Percentiles rank a stretch among this genome's conserved stretches.
These are phyloP conservation scores for Rhopalosiphum maidis DNA, from an alignment of 1,140 invertebrate species.

Conservation along the genomic window DNA sequence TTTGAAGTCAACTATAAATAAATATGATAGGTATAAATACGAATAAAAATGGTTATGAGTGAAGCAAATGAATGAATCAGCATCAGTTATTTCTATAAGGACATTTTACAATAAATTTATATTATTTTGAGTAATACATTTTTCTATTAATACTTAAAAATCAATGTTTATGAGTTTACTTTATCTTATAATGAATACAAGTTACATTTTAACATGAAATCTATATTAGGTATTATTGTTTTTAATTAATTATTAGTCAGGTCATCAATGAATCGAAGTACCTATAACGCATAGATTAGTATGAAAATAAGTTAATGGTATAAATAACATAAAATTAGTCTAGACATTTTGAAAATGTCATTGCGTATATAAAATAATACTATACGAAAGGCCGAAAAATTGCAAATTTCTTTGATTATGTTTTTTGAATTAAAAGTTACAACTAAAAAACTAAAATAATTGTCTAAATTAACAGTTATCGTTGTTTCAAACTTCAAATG, in stretches of 20 bases:
- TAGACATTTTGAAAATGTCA: not conserved
- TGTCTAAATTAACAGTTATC: no score
- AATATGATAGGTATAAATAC: not conserved
- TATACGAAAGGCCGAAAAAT: not conserved
- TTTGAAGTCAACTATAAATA: not conserved
- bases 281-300: no score
- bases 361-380: not conserved
- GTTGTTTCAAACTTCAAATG: no score
- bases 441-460: no score
- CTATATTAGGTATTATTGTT: no score
- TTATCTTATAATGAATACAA: not conserved
- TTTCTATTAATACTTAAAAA: not conserved
- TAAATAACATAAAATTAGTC: no score
- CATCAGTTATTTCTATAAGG: not conserved
- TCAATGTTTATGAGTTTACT: not conserved
- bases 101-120: not conserved
- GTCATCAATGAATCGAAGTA: no score
- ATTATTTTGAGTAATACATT: not conserved
- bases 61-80: not conserved
- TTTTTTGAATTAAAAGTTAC: no score
- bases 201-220: not conserved
- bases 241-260: no score
- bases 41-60: not conserved
- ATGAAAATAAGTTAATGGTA: no score
- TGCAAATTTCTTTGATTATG: not conserved